phyloP scores from a whole-genome alignment of 2,797 vertebrate species.

The Poecilia wingei region DNA sequence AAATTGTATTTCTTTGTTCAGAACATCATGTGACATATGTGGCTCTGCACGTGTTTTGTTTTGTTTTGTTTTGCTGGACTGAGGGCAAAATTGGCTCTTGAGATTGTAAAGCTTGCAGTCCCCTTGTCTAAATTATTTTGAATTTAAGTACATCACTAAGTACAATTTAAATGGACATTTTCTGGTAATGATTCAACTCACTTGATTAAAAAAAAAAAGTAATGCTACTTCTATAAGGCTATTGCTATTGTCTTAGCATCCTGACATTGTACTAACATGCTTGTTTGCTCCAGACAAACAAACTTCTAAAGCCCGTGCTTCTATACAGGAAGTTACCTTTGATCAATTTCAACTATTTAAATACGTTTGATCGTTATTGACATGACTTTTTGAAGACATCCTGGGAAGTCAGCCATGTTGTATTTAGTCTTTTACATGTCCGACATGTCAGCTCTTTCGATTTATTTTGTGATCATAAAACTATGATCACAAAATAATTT shows the following conservation, averaged over 20 bases:
- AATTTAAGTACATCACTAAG: not conserved
- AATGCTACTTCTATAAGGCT: not conserved
- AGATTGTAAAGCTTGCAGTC: not conserved
- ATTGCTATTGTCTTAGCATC: not conserved
- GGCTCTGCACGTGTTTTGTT: not conserved
- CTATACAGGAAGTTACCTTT: not conserved
- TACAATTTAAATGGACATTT: not conserved
- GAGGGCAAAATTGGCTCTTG: not conserved
- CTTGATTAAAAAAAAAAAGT: not conserved
- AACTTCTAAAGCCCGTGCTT: not conserved
- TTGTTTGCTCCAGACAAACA: not conserved
- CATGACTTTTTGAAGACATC: not conserved
- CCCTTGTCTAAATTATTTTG: not conserved
- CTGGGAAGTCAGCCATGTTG: not conserved
- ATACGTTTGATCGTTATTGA: not conserved
- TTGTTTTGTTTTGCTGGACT: not conserved
- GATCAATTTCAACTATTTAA: not conserved
- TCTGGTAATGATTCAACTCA: not conserved
- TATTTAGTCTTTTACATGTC: not conserved
- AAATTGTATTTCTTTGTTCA: not conserved
- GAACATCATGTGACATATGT: not conserved
- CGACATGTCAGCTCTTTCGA: not conserved
- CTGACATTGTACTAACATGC: not conserved
- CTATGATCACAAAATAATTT: not conserved
- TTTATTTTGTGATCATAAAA: not conserved